Base-by-base conservation (phyloP, 2,113 vertebrate genomes). In the Fukomys damarensis region DNA sequence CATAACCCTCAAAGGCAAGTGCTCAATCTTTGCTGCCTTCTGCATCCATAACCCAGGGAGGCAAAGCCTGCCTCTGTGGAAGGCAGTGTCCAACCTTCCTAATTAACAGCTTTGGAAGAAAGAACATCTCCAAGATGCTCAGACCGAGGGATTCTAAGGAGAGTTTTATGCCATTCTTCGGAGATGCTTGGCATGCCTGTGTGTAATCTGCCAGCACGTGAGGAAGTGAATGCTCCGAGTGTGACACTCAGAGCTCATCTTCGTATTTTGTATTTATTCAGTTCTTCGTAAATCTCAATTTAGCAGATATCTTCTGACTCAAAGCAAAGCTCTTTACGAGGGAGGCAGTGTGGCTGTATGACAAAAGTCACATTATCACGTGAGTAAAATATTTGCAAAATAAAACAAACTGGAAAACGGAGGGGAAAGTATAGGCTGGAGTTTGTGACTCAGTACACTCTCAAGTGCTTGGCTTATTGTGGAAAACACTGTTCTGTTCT, bases 371-470 rank as follows among this genome's bases (percentile, higher is more conserved):
- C 0, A 0, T 89, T 4, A 32, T 59, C 28, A 17, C 68, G 87
- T 49, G 70, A 96, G 82, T 94, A 94, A 94, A 98, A 97, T 97
- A 90, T 97, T 97, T 97, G 92, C 96, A 95, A 96, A 98, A 93
- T 6, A 95, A 83, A 98, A 89, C 3, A 82, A 83, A 96, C 77
- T 93, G 79, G 94, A 97, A 96, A 95, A 96, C 83, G 76, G 85
- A 86, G 49, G 28, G 86, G 0, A 80, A 93, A 95, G 86, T 83
- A 72, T 43, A 19, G 91, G 86, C 56, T 2, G 7, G 96, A 89
- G 96, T 97, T 93, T 0, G 81, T 97, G 98, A 97, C 89, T 97
- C 97, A 94, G 90, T 93, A 0, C 0, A 95, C 19, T 95, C 95
- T 97, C 86, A 86, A 72, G 52, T 87, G 91, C 82, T 92, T 82